Percentiles rank a stretch among this genome's conserved stretches.
Conservation (phyloP, 2,113 vertebrate species). For the Planiliza haematocheilus region DNA sequence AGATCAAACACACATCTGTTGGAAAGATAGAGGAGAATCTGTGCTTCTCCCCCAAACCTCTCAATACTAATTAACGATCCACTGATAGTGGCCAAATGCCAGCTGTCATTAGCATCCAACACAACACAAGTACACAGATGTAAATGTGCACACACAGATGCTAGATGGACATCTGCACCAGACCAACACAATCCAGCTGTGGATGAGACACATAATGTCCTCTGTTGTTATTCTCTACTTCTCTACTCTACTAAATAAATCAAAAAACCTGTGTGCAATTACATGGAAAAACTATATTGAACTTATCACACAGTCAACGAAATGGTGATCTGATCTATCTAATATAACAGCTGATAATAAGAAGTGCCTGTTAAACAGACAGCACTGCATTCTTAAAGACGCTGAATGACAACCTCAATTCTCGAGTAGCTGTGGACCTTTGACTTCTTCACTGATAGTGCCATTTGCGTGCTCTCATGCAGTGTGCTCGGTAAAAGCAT, state of each 20-base stretch:
- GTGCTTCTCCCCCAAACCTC: conserved; percentile 80
- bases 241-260: no score
- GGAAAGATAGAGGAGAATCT: conserved; percentile 73
- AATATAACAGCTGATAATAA: conserved; percentile 15
- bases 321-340: conserved; percentile 17
- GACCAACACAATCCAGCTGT: conserved; percentile 56
- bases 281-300: not conserved
- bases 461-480: conserved; percentile 72
- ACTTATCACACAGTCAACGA: conserved; percentile 3
- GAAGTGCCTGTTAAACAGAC: conserved; percentile 51
- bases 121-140: conserved; percentile 71
- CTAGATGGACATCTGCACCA: conserved; percentile 49
- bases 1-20: conserved; percentile 85
- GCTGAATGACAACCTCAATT: conserved; percentile 69
- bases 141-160: conserved; percentile 57
- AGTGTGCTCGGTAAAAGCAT: conserved; percentile 67
- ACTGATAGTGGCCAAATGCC: conserved; percentile 78
- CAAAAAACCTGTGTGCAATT: not conserved
- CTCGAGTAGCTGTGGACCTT: conserved; percentile 68
- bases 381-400: conserved; percentile 48
- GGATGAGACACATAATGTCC: conserved; percentile 44
- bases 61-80: conserved; percentile 86
- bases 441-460: conserved; percentile 74
- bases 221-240: conserved; percentile 6
- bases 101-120: conserved; percentile 76